phyloP scores from a whole-genome alignment of 2,113 vertebrate species.

The Malurus cyaneus region DNA sequence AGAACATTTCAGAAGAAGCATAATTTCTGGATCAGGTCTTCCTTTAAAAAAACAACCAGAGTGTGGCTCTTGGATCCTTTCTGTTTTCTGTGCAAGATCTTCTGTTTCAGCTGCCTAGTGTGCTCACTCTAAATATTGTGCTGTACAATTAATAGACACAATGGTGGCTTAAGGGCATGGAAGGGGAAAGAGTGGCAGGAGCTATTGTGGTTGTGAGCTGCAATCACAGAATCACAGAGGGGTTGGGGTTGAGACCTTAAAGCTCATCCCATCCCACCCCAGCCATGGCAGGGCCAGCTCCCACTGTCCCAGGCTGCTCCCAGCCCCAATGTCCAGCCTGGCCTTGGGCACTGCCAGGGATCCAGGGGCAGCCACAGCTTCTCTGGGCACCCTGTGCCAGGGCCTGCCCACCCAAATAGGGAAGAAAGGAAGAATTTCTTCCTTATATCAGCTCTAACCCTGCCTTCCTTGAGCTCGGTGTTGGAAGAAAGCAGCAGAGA shows the following conservation, averaged over 20 bases:
- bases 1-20: not conserved
- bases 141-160: not conserved
- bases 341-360: not conserved
- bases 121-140: not conserved
- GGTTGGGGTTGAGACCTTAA: not conserved
- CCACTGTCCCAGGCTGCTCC: not conserved
- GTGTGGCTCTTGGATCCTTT: not conserved
- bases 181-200: not conserved
- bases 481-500: not conserved
- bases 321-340: fast-evolving
- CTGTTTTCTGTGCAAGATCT: not conserved
- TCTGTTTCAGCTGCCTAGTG: not conserved
- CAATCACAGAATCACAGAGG: not conserved
- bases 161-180: not conserved
- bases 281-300: not conserved
- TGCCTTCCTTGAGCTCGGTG: not conserved
- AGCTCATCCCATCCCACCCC: fast-evolving
- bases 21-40: not conserved
- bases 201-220: not conserved
- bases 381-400: not conserved
- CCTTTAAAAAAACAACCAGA: not conserved
- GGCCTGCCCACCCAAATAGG: not conserved
- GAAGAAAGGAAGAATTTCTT: not conserved
- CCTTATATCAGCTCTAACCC: too few species aligned
- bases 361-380: not conserved